Evolutionary conservation across 1,140 invertebrate species (phyloP).

Genomic region (Colletes gigas): DNA sequence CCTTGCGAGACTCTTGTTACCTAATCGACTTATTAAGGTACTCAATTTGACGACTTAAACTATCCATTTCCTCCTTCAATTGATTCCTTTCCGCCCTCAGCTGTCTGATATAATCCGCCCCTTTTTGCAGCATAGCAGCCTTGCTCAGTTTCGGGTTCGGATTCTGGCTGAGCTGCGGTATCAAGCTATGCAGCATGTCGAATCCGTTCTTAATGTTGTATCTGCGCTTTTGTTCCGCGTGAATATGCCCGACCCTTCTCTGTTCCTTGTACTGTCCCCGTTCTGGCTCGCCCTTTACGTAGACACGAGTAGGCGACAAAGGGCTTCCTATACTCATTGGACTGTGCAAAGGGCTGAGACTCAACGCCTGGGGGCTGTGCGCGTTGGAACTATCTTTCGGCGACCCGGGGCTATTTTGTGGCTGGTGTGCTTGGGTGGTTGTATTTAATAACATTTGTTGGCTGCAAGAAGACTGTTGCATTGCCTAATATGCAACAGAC

Average conservation of each 20-base stretch:
- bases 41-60: constrained; percentile 92
- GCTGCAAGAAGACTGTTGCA: constrained; percentile 62
- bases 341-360: constrained; percentile 79
- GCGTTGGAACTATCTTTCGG: constrained; percentile 74
- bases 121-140: constrained; percentile 97
- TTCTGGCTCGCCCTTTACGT: constrained; percentile 75
- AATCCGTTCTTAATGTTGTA: constrained; percentile 99
- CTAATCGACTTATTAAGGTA: constrained; percentile 94
- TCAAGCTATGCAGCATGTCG: constrained; percentile 95
- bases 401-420: constrained; percentile 74
- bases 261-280: constrained; percentile 83
- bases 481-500: constrained; percentile 56
- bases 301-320: constrained; percentile 72
- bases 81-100: constrained; percentile 92
- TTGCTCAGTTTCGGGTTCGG: constrained; percentile 96
- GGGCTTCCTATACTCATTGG: constrained; percentile 78
- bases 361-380: constrained; percentile 76
- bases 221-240: constrained; percentile 98
- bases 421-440: constrained; percentile 69
- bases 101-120: constrained; percentile 96
- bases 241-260: constrained; percentile 93
- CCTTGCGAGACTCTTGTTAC: constrained; percentile 78
- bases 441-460: constrained; percentile 70
- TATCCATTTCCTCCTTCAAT: constrained; percentile 95
- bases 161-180: constrained; percentile 95